phyloP scores from a whole-genome alignment of 2,113 vertebrate species.

The Melanostigma gelatinosum region DNA sequence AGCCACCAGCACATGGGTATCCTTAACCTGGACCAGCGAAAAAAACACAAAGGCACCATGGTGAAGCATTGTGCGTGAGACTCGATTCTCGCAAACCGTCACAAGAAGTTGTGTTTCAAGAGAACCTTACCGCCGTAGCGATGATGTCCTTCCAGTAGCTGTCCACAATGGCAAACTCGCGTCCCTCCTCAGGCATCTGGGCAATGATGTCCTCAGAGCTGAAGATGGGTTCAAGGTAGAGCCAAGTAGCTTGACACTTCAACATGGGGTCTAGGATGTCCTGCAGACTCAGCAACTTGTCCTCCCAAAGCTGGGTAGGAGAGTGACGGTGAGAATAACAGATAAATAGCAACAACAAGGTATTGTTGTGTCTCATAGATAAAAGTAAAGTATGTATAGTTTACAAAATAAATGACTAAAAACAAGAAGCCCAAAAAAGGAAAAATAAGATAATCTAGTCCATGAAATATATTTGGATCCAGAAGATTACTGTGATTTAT shows the following conservation, averaged over 20 bases:
- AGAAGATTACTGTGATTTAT: background rate
- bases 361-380: background rate
- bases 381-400: background rate
- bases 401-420: background rate
- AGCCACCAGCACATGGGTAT: slow-evolving; percentile 83
- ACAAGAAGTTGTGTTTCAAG: background rate
- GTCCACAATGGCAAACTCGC: slow-evolving; percentile 89
- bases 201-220: slow-evolving; percentile 93
- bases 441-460: background rate
- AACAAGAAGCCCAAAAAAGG: background rate
- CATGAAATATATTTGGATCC: background rate
- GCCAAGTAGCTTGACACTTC: slow-evolving; percentile 90
- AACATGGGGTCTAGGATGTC: slow-evolving; percentile 90
- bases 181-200: slow-evolving; percentile 95
- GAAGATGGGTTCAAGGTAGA: slow-evolving; percentile 95
- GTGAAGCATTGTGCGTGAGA: background rate
- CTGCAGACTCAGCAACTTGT: slow-evolving; percentile 88
- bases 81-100: background rate
- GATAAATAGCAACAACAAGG: background rate
- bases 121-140: slow-evolving; percentile 82
- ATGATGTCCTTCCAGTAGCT: slow-evolving; percentile 90
- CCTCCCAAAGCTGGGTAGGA: slow-evolving; percentile 87
- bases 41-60: background rate
- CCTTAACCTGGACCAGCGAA: slow-evolving; percentile 68
- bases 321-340: background rate